These are phyloP conservation scores for Dasypogon diadema DNA, from an alignment of 2,888 invertebrate genomes.

Conservation along the genomic window DNA sequence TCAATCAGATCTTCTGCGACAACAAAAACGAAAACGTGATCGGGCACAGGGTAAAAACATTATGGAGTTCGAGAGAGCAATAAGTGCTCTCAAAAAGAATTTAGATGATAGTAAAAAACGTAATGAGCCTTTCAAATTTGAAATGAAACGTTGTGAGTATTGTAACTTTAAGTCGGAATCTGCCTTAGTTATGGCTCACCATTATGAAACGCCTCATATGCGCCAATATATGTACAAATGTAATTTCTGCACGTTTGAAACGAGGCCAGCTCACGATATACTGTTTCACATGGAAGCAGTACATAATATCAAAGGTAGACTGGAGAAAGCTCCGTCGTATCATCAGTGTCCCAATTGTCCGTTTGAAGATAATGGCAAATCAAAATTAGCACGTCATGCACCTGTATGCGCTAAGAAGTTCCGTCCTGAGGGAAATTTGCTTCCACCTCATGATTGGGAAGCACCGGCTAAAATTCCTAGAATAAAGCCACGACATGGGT, in stretches of 20 bases:
- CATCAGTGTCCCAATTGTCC: conserved; percentile 95
- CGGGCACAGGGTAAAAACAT: conserved; percentile 75
- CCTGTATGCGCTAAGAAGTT: conserved; percentile 91
- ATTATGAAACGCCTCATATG: conserved; percentile 92
- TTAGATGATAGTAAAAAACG: conserved; percentile 88
- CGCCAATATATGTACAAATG: conserved; percentile 87
- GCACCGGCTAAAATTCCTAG: conserved; percentile 92
- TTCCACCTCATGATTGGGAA: conserved; percentile 91
- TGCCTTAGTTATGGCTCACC: conserved; percentile 83
- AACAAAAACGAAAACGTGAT: conserved; percentile 86
- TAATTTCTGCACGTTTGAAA: conserved; percentile 85
- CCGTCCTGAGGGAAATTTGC: conserved; percentile 86
- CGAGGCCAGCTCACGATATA: conserved; percentile 88
- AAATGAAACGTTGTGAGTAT: conserved; percentile 85
- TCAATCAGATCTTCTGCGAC: conserved; percentile 89
- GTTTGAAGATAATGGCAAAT: conserved; percentile 93
- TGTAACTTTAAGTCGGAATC: conserved; percentile 94
- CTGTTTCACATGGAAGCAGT: conserved; percentile 92
- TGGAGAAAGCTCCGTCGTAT: conserved; percentile 87
- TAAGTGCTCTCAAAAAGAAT: conserved; percentile 85
- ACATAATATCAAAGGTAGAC: conserved; percentile 84
- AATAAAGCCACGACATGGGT: conserved; percentile 68
- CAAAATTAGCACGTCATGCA: conserved; percentile 88
- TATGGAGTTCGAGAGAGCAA: conserved; percentile 77
- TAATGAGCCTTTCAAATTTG: conserved; percentile 82